Evolutionary conservation across 2,797 vertebrate genomes (phyloP).

Genomic region (Chiroxiphia lanceolata): DNA sequence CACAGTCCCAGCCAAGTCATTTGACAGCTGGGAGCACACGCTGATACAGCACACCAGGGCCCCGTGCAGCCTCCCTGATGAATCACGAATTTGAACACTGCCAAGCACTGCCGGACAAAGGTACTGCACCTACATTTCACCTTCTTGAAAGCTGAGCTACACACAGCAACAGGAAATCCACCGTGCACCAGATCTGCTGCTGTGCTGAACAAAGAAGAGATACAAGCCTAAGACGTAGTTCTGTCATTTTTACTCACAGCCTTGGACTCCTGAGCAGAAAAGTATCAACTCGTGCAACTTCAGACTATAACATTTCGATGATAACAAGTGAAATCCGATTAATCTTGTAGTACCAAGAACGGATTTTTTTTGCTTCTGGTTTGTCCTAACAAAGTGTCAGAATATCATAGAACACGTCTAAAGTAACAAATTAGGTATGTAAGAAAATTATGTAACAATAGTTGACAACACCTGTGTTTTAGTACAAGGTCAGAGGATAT

Average conservation of each 20-base stretch:
- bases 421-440: background rate
- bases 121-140: background rate
- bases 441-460: background rate
- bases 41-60: background rate
- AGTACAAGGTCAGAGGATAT: background rate
- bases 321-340: background rate
- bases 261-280: background rate
- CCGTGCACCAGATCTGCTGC: accelerated
- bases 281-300: background rate
- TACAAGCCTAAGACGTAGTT: background rate
- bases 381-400: background rate
- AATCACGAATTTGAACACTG: background rate
- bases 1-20: background rate
- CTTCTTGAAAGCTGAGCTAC: background rate
- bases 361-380: background rate
- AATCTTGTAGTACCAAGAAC: accelerated
- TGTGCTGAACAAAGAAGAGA: background rate
- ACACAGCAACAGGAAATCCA: background rate
- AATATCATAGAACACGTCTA: background rate
- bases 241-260: background rate
- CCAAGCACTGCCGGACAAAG: background rate
- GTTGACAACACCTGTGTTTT: background rate
- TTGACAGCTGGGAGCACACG: accelerated
- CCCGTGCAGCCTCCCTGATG: background rate
- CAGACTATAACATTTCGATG: background rate